Evolutionary conservation across 2,113 vertebrate genomes (phyloP), one percentile per base, ranked within the genome.

Genomic region (Macroglossus sobrinus): DNA sequence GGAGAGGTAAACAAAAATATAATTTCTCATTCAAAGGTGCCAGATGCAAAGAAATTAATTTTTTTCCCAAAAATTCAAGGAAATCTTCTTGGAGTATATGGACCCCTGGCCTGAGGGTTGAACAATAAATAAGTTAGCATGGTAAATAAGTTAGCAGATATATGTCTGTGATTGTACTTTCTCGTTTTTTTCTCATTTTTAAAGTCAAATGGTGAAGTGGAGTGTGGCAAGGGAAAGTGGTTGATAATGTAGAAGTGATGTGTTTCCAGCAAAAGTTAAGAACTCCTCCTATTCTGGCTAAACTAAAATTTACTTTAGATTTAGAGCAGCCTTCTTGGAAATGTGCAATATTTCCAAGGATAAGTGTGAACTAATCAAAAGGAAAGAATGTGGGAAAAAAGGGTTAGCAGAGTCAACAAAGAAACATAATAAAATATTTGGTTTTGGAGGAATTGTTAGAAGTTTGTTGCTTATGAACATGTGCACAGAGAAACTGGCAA

Each of bases 1-100:
- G 9, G 11, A 74, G 66, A 68, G 22, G 86, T n/a, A 95, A 81
- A 89, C 16, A 92, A 74, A 95, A 91, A 79, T 68, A 12, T 79
- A 86, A 79, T 74, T 92, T 96, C 45, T 53, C 89, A 22, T 87
- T 96, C 55, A 84, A 79, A 69, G 45, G 10, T 40, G 61, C 64
- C 79, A 21, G 8, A 78, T 64, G 21, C 14, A 79, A 63, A 76
- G 8, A 8, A 86, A 35, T 57, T 89, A 69, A 84, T 72, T 94
- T 68, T 72, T 94, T 68, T 24, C 1, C 15, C 7, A n/a, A 38
- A 33, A 45, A 8, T 84, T 50, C 50, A 78, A 59, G 43, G 21
- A 69, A 91, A 71, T 59, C 21, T 53, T 79, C 63, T 30, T 35
- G 33, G 8, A 78, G 1, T 78, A 57, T 68, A 15, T 64, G 24